Percentiles rank a stretch among this genome's conserved stretches.
These are phyloP conservation scores for Pyxicephalus adspersus DNA, from an alignment of 2,113 vertebrate genomes.

Conservation along the genomic window DNA sequence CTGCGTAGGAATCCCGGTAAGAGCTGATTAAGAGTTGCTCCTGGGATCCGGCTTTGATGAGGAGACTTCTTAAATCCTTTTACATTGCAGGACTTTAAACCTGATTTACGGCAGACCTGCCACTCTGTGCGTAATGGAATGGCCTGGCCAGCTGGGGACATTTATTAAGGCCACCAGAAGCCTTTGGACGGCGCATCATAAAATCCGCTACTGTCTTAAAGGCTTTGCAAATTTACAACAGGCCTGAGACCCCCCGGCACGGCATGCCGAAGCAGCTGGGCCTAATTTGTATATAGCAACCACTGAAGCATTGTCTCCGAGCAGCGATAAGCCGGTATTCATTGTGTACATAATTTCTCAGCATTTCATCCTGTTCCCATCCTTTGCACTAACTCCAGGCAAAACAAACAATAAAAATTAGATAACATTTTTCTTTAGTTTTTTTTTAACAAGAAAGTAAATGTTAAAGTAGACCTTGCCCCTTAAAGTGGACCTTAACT, in stretches of 20 bases:
- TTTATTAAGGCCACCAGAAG: constrained; percentile 29
- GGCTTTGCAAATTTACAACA: constrained; percentile 23
- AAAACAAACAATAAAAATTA: no score
- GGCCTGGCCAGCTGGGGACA: constrained; percentile 34
- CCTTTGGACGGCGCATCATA: background rate
- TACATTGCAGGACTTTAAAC: constrained; percentile 41
- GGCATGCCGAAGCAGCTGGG: background rate
- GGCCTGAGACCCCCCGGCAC: constrained; percentile 13
- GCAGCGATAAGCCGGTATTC: background rate
- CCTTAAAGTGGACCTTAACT: no score
- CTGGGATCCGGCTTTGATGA: constrained; percentile 34
- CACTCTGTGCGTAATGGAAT: constrained; percentile 7
- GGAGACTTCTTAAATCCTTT: constrained; percentile 51
- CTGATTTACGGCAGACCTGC: constrained; percentile 41
- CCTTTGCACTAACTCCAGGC: background rate
- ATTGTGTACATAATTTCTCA: background rate
- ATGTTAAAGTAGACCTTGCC: no score
- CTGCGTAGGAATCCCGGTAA: constrained; percentile 35
- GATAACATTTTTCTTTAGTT: no score
- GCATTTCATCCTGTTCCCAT: background rate
- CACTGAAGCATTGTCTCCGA: constrained; percentile 6
- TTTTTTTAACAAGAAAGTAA: no score
- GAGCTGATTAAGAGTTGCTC: constrained; percentile 40
- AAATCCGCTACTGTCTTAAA: background rate
- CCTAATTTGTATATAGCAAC: constrained; percentile 24